Conservation (phyloP, 1,140 invertebrate genomes). For the Mya arenaria region DNA sequence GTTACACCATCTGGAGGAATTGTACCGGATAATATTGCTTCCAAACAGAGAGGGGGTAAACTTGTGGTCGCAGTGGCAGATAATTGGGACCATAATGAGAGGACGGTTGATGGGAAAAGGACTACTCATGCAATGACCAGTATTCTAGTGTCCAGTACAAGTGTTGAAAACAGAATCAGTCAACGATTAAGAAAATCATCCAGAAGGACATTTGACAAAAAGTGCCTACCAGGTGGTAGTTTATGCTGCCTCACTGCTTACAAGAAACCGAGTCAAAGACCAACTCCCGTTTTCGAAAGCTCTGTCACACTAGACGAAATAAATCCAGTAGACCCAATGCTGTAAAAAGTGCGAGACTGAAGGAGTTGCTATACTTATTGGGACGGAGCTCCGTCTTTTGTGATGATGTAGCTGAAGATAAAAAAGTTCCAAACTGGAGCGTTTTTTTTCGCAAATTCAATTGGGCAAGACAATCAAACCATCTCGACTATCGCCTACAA, state of each 20-base stretch:
- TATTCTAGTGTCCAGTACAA: conserved; percentile 17
- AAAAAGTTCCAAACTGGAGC: not conserved
- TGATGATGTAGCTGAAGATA: not conserved
- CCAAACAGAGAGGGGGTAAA: not conserved
- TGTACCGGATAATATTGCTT: not conserved
- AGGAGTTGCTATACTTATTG: not conserved
- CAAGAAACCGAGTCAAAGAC: not conserved
- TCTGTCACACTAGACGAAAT: conserved; percentile 4
- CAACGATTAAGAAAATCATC: not conserved
- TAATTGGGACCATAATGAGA: conserved; percentile 46
- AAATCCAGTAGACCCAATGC: not conserved
- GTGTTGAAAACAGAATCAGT: not conserved
- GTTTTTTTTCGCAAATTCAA: not conserved
- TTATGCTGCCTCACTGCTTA: not conserved
- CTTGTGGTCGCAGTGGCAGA: conserved; percentile 5
- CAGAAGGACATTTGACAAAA: not conserved
- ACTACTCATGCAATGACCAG: conserved; percentile 47
- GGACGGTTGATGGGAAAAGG: conserved; percentile 33
- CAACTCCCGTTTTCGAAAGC: not conserved
- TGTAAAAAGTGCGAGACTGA: not conserved
- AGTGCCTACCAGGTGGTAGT: not conserved
- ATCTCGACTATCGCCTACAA: conserved; percentile 2
- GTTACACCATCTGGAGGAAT: too few species aligned
- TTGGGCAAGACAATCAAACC: not conserved
- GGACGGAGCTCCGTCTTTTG: conserved; percentile 8